Evolutionary conservation across 2,888 invertebrate genomes (phyloP), one percentile per base, ranked within the genome.

Genomic region (Himalopsyche japonica): DNA sequence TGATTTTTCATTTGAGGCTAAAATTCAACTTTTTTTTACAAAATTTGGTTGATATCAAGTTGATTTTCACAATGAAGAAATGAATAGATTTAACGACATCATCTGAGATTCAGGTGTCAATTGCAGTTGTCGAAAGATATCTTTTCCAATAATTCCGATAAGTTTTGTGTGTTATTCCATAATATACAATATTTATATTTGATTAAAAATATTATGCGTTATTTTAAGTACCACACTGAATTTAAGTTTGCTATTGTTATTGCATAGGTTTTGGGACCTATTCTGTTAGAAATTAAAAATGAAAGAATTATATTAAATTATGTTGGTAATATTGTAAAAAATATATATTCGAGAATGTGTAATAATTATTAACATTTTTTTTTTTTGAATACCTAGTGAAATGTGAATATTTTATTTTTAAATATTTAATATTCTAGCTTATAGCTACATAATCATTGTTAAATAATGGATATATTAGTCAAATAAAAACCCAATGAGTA

Each of bases 391-490:
- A 70, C 70, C 70, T 70, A 70, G 70, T 70, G 70, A 70, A 70
- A 70, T 70, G 70, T 70, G 82, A 80, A 84, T 83, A 85, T 78
- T 84, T 80, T 86, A 86, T 85, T 48, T 76, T 81, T 79, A 83
- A 81, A 84, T 64, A 76, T 80, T 57, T 81, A 34, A 24, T 86
- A 86, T 86, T 84, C 80, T 86, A 86, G 86, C 81, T 84, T 80
- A 77, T 81, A 83, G 76, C 70, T 70, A 70, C 70, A 70, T 70
- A 70, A 70, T 70, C 70, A 70, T 70, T 70, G 70, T 70, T 70
- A 70, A 70, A 70, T 70, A 70, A 70, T 70, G 70, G 70, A 70
- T 70, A 70, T 70, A 70, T 27, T 70, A 70, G 70, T 70, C 20
- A 70, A 70, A 70, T 70, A 70, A 70, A 70, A 70, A 70, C 70